phyloP scores from a whole-genome alignment of 2,888 invertebrate species.

The Nymphalis urticae region DNA sequence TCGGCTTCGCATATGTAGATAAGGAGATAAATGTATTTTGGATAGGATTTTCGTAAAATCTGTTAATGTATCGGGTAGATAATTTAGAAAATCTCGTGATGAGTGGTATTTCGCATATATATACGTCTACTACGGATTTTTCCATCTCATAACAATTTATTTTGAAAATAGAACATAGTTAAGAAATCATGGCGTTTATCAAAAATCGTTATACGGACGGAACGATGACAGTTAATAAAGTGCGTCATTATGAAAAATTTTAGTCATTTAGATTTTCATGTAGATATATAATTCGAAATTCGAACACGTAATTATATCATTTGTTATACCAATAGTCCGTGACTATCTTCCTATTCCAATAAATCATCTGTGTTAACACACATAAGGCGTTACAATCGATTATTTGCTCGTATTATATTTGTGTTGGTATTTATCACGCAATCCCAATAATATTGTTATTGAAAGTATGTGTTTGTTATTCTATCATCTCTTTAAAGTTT shows the following conservation, averaged over 20 bases:
- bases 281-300: background rate
- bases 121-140: too few relatives aligned
- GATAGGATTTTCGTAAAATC: too few relatives aligned
- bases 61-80: too few relatives aligned
- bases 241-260: background rate
- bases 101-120: too few relatives aligned
- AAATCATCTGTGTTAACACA: background rate
- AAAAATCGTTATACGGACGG: too few relatives aligned
- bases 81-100: too few relatives aligned
- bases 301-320: background rate
- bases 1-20: too few relatives aligned
- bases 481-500: background rate
- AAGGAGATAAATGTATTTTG: too few relatives aligned
- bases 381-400: background rate
- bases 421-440: background rate
- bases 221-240: too few relatives aligned
- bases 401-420: background rate
- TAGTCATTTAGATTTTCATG: background rate
- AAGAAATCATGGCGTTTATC: too few relatives aligned
- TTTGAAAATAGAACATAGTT: too few relatives aligned
- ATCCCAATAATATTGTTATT: background rate
- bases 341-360: conserved; percentile 7
- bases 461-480: background rate
- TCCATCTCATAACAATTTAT: too few relatives aligned
- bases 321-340: conserved; percentile 5